Evolutionary conservation across 2,113 vertebrate genomes (phyloP), one percentile per base, ranked within the genome.

Genomic region (Paracanthobrama guichenoti): DNA sequence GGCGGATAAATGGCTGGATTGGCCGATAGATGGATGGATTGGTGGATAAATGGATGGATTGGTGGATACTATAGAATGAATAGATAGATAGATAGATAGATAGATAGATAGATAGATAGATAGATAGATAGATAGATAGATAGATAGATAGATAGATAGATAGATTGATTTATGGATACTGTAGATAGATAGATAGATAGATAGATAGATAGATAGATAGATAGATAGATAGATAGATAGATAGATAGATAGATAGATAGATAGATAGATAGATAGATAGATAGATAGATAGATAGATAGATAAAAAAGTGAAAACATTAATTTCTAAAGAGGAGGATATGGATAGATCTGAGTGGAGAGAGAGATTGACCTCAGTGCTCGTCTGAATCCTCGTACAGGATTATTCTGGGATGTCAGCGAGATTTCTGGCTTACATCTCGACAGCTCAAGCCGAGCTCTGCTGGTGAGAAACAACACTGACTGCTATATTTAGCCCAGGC

Each of bases 401-500:
- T 89, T 87, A 88, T 88, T 86, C 71, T 72, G 82, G 78, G 59
- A 55, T 85, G 85, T 87, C 85, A 86, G 50, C 18, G 55, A 84
- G 53, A 9, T 42, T 39, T 24, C 59, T 31, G 46, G 76, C 16
- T 84, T 72, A 12, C 90, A 6, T 39, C 39, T 39, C 6, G 39
- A 90, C 88, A 85, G 88, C 87, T 84, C 79, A 87, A 89, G 88
- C 89, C 84, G 88, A 35, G 88, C 88, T 67, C 44, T 89, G 87
- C 85, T 71, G 16, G 86, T 85, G 87, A 89, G 87, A 90, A 92
- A 90, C 90, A 87, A 53, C 77, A 89, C 87, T 87, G 89, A 91
- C 86, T 35, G 69, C 89, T 93, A 91, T 88, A 93, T 92, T 89
- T 91, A 93, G 79, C 81, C 48, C 2, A 28, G 71, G 59, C 81